phyloP scores from a whole-genome alignment of 2,797 vertebrate species.

The Aythya fuligula region DNA sequence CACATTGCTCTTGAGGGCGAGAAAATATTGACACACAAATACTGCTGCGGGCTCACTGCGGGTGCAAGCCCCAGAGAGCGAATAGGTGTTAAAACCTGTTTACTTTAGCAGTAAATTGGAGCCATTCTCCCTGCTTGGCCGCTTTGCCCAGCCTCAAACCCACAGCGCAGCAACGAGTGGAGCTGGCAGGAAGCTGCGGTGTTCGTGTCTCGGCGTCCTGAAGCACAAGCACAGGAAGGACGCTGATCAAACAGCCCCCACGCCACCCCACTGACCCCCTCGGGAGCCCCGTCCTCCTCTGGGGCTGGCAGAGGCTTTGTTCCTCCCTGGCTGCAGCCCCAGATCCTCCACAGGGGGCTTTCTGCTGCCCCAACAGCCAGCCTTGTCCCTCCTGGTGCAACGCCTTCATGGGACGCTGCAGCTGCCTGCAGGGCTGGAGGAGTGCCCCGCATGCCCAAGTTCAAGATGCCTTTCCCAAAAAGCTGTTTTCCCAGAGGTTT shows the following conservation, averaged over 20 bases:
- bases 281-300: background rate
- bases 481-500: background rate
- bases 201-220: background rate
- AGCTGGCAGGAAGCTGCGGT: background rate
- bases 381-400: accelerated
- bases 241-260: background rate
- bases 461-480: background rate
- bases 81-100: background rate
- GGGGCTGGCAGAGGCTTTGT: background rate
- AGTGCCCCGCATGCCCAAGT: too few species aligned
- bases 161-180: background rate
- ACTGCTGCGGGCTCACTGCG: background rate
- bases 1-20: background rate
- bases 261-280: background rate
- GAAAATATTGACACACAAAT: background rate
- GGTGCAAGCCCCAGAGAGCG: accelerated
- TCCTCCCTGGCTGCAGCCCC: background rate
- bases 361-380: background rate
- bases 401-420: accelerated
- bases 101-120: background rate
- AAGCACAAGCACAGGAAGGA: background rate
- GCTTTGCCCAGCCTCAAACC: background rate
- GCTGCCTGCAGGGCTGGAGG: background rate
- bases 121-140: background rate
- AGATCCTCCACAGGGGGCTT: background rate